Base-by-base conservation (phyloP, 2,888 invertebrate genomes). In the Drosophila paracracens region DNA sequence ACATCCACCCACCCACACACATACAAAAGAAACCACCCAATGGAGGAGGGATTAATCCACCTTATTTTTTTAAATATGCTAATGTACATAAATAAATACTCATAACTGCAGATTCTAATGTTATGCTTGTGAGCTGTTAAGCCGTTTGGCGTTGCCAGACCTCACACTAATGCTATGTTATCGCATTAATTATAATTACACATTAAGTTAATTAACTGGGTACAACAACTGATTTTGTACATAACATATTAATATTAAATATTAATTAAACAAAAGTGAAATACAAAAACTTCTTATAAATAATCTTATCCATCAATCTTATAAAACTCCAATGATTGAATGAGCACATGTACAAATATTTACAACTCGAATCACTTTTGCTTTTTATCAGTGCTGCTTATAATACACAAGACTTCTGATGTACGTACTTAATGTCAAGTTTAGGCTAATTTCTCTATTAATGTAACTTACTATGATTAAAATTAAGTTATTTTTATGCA, bases 401-500 rank as follows among this genome's bases (percentile, higher is more conserved):
- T 54, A 25, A 58, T 29, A n/a, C 27, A 29, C 2, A 27, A 38
- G 5, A 18, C 0, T 18, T 46, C 46, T 2, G 25, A 46, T 46
- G 46, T 40, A 51, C 18, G 51, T 63, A 75, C 65, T 64, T 74
- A 77, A 68, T 60, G 25, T 8, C 51, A 73, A 56, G n/a, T 40
- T 40, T 70, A 62, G 40, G 51, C 54, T 69, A 43, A 63, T 52
- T 57, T 75, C 52, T 48, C 50, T 43, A 63, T 57, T 74, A 60
- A 70, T 72, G 82, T 79, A 70, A 72, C 53, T 62, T 70, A 36
- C 38, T 64, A 70, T 58, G 62, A 60, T 53, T 79, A 74, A 33
- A 50, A 43, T 70, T 80, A 81, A 78, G 80, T 80, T 70, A 79
- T 50, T 63, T 40, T 70, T 58, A 61, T 25, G 46, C 33, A n/a